Conservation (phyloP, 2,113 vertebrate species). For the Camelus bactrianus region DNA sequence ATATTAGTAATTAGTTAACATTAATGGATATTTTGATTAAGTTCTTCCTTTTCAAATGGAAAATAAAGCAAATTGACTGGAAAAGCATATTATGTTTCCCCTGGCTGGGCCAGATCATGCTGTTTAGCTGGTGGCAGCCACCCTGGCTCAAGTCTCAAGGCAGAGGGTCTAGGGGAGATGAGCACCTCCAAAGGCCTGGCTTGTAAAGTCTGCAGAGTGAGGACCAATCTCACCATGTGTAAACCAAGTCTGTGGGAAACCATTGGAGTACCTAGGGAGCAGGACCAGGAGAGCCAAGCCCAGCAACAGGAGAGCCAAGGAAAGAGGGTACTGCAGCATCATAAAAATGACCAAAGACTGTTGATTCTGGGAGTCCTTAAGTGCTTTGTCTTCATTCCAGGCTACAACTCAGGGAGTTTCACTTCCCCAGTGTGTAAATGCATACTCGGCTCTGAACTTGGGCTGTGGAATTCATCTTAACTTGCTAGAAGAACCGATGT, state of each 20-base stretch:
- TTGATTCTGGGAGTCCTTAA: background rate
- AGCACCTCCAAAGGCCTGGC: background rate
- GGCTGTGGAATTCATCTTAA: background rate
- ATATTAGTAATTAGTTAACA: conserved; percentile 76
- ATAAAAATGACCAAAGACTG: background rate
- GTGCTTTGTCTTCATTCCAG: background rate
- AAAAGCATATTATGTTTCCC: conserved; percentile 12
- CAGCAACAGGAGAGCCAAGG: background rate
- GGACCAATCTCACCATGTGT: background rate
- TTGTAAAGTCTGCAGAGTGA: background rate
- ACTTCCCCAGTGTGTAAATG: background rate
- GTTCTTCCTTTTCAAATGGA: conserved; percentile 51
- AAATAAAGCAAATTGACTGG: conserved; percentile 56
- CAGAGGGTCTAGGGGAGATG: background rate
- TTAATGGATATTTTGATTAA: conserved; percentile 65
- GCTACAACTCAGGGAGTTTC: background rate
- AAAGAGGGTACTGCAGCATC: rapidly evolving
- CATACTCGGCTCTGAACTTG: background rate
- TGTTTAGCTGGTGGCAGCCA: background rate
- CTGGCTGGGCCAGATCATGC: background rate
- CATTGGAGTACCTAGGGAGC: background rate
- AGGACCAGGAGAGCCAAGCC: background rate
- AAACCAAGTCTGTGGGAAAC: background rate
- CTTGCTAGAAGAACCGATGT: background rate
- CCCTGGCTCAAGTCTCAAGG: background rate